Percentiles rank a stretch among this genome's conserved stretches.
Evolutionary conservation across 2,888 invertebrate species (phyloP).

Genomic region (Ceraclea dissimilis): DNA sequence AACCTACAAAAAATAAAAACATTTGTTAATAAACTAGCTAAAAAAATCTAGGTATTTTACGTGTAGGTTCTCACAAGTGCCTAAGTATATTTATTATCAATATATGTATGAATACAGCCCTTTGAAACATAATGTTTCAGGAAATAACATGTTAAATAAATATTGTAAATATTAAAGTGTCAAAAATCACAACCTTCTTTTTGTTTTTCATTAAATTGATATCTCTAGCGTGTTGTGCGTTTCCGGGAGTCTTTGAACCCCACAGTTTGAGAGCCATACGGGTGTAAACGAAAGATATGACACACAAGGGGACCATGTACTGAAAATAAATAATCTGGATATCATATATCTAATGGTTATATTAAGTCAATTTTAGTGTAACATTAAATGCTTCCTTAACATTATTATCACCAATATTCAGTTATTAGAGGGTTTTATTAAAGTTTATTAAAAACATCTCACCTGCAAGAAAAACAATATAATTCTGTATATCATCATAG

Average conservation of each 20-base stretch:
- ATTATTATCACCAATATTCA: background rate
- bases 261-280: conserved; percentile 74
- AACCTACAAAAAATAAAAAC: conserved; percentile 53
- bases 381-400: background rate
- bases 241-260: conserved; percentile 73
- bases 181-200: conserved; percentile 55
- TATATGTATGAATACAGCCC: too few species aligned
- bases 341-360: too few species aligned
- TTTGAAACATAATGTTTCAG: too few species aligned
- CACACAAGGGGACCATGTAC: conserved; percentile 72
- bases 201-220: conserved; percentile 75
- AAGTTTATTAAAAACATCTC: too few species aligned
- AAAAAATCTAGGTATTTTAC: too few species aligned
- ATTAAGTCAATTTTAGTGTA: background rate
- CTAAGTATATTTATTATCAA: too few species aligned
- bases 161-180: background rate
- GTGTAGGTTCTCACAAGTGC: too few species aligned
- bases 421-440: background rate
- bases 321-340: conserved; percentile 30
- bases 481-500: conserved; percentile 45
- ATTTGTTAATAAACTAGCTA: background rate
- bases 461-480: conserved; percentile 43
- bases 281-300: conserved; percentile 76
- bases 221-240: conserved; percentile 69
- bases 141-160: too few species aligned